Percentiles rank a stretch among this genome's conserved stretches.
Evolutionary conservation across 2,888 invertebrate genomes (phyloP).

Genomic region (Biston stratarius): DNA sequence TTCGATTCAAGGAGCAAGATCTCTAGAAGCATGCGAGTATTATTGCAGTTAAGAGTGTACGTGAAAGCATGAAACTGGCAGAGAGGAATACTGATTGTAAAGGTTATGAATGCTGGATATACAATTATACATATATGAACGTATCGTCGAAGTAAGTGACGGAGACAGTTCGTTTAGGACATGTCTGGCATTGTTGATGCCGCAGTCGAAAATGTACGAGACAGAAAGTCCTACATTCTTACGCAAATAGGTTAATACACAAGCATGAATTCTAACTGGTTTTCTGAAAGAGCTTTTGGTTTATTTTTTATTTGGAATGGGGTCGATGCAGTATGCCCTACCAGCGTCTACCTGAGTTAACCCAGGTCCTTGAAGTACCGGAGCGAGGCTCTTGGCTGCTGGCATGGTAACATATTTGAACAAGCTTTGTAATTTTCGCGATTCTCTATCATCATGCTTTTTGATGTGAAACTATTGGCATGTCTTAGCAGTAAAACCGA

Average conservation of each 20-base stretch:
- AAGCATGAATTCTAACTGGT: background rate
- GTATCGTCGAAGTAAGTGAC: slow-evolving; percentile 9
- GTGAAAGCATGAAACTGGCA: slow-evolving; percentile 21
- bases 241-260: background rate
- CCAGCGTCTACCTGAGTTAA: too few relatives aligned
- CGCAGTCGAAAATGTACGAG: background rate
- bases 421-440: too few relatives aligned
- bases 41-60: slow-evolving; percentile 23
- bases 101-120: slow-evolving; percentile 22
- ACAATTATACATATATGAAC: background rate
- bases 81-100: slow-evolving; percentile 29
- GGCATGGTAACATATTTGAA: too few relatives aligned
- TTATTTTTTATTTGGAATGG: too few relatives aligned
- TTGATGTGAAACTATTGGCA: too few relatives aligned
- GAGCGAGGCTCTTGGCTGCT: too few relatives aligned
- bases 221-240: background rate
- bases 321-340: too few relatives aligned
- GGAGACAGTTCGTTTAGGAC: slow-evolving; percentile 4
- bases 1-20: slow-evolving; percentile 15
- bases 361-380: too few relatives aligned
- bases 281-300: background rate
- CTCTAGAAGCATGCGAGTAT: slow-evolving; percentile 9
- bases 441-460: too few relatives aligned
- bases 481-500: too few relatives aligned
- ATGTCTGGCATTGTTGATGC: slow-evolving; percentile 8